Percentiles rank a stretch among this genome's conserved stretches.
These are phyloP conservation scores for Porites evermanni DNA, from an alignment of 92 coral and sea anemone genomes.

Conservation along the genomic window DNA sequence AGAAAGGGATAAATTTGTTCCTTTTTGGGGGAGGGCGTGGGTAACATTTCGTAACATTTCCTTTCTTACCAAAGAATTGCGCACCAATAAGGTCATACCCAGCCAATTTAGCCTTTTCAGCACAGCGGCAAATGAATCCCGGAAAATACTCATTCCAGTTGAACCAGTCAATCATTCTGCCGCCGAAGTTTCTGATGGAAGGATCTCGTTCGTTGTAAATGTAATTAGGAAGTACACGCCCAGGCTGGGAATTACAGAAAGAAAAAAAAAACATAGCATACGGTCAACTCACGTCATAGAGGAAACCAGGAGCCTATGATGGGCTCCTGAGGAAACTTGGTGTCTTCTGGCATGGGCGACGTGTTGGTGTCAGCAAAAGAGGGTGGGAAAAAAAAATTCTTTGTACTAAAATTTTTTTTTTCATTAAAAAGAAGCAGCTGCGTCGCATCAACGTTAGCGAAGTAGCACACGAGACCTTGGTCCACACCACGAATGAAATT, in stretches of 20 bases:
- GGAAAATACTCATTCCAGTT: constrained; percentile 79
- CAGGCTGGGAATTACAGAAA: not conserved
- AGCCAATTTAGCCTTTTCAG: constrained; percentile 70
- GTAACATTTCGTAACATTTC: not conserved
- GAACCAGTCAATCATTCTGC: constrained; percentile 73
- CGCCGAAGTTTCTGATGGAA: constrained; percentile 52
- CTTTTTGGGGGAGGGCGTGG: not conserved
- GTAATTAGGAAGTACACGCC: constrained; percentile 72
- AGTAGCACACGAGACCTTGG: too few relatives aligned
- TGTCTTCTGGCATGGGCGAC: too few relatives aligned
- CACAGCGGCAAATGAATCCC: constrained; percentile 90
- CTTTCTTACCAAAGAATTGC: constrained; percentile 65
- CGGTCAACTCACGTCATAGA: too few relatives aligned
- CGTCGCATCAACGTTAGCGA: too few relatives aligned
- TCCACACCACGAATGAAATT: too few relatives aligned
- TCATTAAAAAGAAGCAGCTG: too few relatives aligned
- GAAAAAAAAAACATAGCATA: not conserved
- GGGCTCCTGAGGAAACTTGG: too few relatives aligned
- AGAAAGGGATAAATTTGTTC: too few relatives aligned
- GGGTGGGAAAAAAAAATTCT: too few relatives aligned
- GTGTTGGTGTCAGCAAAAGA: too few relatives aligned
- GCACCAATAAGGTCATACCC: constrained; percentile 82
- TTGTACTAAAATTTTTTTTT: too few relatives aligned
- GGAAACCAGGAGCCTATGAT: too few relatives aligned
- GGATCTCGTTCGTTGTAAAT: constrained; percentile 87